These are phyloP conservation scores for Caradrina kadenii DNA, from an alignment of 2,888 invertebrate species.

Conservation along the genomic window DNA sequence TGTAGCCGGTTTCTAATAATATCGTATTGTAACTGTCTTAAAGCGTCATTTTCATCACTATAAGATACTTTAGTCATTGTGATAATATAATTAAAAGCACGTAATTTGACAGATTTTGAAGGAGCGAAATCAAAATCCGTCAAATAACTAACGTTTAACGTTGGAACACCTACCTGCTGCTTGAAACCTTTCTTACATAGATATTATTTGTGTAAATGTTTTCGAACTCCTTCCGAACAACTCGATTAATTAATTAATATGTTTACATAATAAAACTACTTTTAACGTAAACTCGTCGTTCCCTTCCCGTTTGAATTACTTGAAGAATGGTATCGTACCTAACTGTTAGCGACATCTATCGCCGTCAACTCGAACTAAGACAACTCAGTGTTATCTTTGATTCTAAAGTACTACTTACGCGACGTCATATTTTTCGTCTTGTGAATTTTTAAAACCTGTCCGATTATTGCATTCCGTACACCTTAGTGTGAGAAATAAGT, in stretches of 20 bases:
- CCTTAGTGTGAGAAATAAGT: neutral
- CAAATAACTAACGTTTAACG: too few relatives aligned
- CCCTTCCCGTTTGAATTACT: constrained; percentile 10
- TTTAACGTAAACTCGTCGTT: neutral
- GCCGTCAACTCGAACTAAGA: constrained; percentile 7
- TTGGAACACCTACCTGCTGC: too few relatives aligned
- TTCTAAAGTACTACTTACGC: neutral
- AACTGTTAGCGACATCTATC: constrained; percentile 55
- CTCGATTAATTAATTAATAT: too few relatives aligned
- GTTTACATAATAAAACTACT: neutral
- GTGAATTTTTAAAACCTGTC: neutral
- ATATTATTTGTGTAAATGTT: too few relatives aligned
- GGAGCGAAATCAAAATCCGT: too few relatives aligned
- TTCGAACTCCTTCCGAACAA: too few relatives aligned
- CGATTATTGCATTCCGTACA: too few relatives aligned
- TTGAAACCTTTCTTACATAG: too few relatives aligned
- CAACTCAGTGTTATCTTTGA: neutral
- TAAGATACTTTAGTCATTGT: too few relatives aligned
- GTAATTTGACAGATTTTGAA: too few relatives aligned
- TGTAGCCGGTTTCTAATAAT: neutral
- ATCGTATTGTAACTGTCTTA: neutral
- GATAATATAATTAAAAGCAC: too few relatives aligned
- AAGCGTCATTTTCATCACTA: neutral
- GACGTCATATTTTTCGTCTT: neutral
- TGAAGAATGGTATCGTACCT: neutral